Conservation (phyloP, 2,113 vertebrate species). For the Lagopus leucura region DNA sequence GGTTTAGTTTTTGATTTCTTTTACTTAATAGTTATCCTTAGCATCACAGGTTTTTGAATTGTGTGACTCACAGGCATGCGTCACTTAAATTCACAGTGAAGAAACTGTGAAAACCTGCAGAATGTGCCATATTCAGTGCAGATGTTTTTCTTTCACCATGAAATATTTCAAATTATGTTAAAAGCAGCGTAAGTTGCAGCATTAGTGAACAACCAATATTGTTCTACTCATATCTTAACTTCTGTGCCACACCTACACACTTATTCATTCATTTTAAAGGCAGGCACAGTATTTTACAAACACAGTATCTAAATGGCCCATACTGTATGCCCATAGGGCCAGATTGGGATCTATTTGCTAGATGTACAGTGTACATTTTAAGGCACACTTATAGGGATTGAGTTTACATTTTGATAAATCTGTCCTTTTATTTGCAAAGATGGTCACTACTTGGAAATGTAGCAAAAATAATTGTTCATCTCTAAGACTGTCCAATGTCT, state of each 20-base stretch:
- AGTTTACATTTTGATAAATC: conserved; percentile 67
- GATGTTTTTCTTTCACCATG: conserved; percentile 44
- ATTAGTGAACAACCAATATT: conserved; percentile 54
- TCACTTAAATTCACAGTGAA: conserved; percentile 76
- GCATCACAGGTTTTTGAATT: conserved; percentile 19
- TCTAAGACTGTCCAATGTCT: conserved; percentile 46
- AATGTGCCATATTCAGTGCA: conserved; percentile 34
- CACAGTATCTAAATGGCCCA: conserved; percentile 69
- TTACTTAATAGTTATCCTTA: background rate
- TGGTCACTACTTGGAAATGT: conserved; percentile 67
- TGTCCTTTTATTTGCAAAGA: conserved; percentile 71
- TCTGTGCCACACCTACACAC: conserved; percentile 42
- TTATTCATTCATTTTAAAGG: background rate
- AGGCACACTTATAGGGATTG: conserved; percentile 78
- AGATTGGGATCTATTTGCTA: conserved; percentile 60
- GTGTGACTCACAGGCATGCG: conserved; percentile 63
- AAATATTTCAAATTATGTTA: conserved; percentile 27
- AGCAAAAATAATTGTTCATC: conserved; percentile 64
- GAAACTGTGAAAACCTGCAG: conserved; percentile 60
- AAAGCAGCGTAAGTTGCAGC: conserved; percentile 57
- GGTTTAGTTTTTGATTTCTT: background rate
- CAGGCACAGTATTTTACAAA: conserved; percentile 63
- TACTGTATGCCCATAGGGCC: conserved; percentile 68
- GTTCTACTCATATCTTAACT: conserved; percentile 13
- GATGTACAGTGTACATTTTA: conserved; percentile 78